A percentile compares a stretch with the other conserved stretches of the same genome.
phyloP scores from a whole-genome alignment of 2,113 vertebrate species.

The Oryzias celebensis region DNA sequence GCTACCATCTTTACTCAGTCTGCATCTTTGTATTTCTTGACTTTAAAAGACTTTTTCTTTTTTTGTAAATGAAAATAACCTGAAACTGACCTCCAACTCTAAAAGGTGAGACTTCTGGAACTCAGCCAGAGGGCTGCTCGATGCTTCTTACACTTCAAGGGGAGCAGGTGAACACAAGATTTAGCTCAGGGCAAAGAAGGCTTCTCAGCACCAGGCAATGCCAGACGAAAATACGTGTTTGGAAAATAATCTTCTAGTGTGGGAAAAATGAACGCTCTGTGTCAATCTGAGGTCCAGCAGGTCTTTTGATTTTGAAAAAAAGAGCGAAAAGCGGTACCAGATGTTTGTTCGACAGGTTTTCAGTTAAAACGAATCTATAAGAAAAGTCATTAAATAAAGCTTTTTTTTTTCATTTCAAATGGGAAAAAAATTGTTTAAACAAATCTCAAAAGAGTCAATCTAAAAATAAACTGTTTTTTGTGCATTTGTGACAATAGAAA shows the following conservation, averaged over 20 bases:
- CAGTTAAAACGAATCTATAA: too few relatives aligned
- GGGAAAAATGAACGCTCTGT: background rate
- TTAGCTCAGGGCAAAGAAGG: slow-evolving; percentile 40
- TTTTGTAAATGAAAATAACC: slow-evolving; percentile 31
- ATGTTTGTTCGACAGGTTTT: background rate
- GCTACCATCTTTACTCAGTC: too few relatives aligned
- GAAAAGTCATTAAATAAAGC: background rate
- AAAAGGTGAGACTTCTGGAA: slow-evolving; percentile 51
- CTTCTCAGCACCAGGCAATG: slow-evolving; percentile 14
- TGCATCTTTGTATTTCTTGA: too few relatives aligned
- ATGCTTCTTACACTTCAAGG: slow-evolving; percentile 35
- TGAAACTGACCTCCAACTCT: slow-evolving; percentile 54
- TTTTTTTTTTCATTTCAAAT: slow-evolving; percentile 2
- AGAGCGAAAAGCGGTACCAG: background rate
- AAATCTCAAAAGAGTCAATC: background rate
- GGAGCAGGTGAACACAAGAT: slow-evolving; percentile 40
- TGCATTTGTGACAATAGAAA: slow-evolving; percentile 18
- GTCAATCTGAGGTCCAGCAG: background rate
- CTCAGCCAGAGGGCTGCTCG: slow-evolving; percentile 36
- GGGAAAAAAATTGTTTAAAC: background rate
- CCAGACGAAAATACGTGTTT: slow-evolving; percentile 16
- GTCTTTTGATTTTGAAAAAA: slow-evolving; percentile 15
- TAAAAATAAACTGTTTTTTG: slow-evolving; percentile 4
- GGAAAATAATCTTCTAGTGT: slow-evolving; percentile 26
- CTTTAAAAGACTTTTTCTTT: slow-evolving; percentile 10